Conservation (phyloP, 64 coral and sea anemone genomes). For the Trachythela sp. region DNA sequence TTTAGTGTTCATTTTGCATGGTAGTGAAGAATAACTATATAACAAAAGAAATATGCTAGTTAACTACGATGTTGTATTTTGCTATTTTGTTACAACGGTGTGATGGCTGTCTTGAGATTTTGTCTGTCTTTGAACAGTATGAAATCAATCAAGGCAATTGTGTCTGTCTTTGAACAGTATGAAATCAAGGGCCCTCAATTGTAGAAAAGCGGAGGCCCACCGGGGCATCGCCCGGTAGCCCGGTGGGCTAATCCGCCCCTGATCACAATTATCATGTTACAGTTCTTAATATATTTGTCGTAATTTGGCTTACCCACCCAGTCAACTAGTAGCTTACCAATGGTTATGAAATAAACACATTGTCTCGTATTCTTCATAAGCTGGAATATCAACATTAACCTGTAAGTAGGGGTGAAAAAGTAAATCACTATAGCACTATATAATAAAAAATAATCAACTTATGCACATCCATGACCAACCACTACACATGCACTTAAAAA, state of each 20-base stretch:
- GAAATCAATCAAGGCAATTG: too few relatives aligned
- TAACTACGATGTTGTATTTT: too few relatives aligned
- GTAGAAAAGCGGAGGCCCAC: too few relatives aligned
- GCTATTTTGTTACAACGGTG: neutral
- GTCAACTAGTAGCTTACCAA: neutral
- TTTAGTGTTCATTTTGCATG: too few relatives aligned
- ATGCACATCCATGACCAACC: neutral
- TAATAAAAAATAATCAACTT: neutral
- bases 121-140: too few relatives aligned
- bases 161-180: too few relatives aligned
- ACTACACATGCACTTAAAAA: too few relatives aligned
- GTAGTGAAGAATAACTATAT: too few relatives aligned
- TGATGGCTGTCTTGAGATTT: neutral
- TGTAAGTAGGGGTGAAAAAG: neutral
- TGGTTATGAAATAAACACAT: neutral
- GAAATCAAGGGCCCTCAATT: too few relatives aligned
- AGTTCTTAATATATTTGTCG: neutral
- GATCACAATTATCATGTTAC: neutral
- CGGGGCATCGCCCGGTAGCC: too few relatives aligned
- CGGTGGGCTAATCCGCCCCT: too few relatives aligned
- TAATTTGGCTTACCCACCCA: neutral
- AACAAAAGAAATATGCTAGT: too few relatives aligned
- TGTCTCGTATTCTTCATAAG: neutral
- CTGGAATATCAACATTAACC: neutral
- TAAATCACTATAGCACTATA: neutral